Evolutionary conservation across 2,797 vertebrate species (phyloP), one percentile per base, ranked within the genome.

Genomic region (Myotis vivesi): DNA sequence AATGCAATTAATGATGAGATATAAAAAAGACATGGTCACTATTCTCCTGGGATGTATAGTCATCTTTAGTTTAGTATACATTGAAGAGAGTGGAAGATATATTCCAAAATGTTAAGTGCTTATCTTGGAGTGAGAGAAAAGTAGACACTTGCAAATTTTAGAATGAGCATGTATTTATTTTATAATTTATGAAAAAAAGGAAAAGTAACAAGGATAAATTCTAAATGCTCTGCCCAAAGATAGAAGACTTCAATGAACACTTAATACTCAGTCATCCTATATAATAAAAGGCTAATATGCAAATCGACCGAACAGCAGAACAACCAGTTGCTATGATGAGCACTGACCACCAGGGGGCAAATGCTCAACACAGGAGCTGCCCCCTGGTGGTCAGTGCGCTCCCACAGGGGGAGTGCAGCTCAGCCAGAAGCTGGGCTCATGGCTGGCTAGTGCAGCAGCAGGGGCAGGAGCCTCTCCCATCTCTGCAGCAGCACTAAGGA

Each of bases 91-190:
- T 46, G 33, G 71, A 83, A 89, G 30, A 75, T 72, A 51, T 19
- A 38, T 87, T 91, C n/a, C 64, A 66, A 38, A 83, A 81, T 93
- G 9, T 86, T 86, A 62, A 62, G 51, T 53, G 23, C n/a, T 89
- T 86, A 44, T 10, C 19, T 87, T 59, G 17, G 36, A 83, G 20
- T 49, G 41, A 91, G 41, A 69, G 71, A 85, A 25, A 87, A 55
- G 7, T 79, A 81, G 66, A 59, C 36, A 62, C 15, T 83, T 84
- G 59, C 75, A 95, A 73, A 55, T 79, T 94, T 90, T 84, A 62
- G 44, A 92, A 66, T 62, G 33, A 79, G 23, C 36, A 15, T 80
- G 8, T 75, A 20, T 87, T 94, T 85, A 44, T 90, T 79, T 94
- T 59, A 41, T 77, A 68, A 73, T 90, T 90, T 92, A 57, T 6